phyloP scores from a whole-genome alignment of 2,888 invertebrate species.

The Drosophila maculinotata region DNA sequence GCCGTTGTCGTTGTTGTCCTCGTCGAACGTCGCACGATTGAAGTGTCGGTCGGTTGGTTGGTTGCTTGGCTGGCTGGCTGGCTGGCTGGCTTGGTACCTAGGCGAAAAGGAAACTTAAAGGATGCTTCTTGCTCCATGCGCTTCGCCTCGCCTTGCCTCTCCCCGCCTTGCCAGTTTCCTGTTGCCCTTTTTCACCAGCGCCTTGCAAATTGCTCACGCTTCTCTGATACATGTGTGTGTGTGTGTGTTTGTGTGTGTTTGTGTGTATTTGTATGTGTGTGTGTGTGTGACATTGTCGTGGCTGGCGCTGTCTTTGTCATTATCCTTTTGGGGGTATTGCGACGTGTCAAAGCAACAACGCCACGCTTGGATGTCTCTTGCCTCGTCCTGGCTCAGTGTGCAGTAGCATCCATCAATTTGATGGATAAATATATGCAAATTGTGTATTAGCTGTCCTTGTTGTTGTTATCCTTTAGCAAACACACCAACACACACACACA shows the following conservation, averaged over 20 bases:
- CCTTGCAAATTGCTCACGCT: constrained; percentile 79
- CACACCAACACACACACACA: constrained; percentile 45
- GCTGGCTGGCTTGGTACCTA: constrained; percentile 62
- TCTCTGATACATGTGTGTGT: constrained; percentile 48
- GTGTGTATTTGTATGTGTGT: constrained; percentile 13
- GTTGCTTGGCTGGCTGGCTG: constrained; percentile 31
- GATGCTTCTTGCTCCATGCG: constrained; percentile 49
- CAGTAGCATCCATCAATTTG: constrained; percentile 85
- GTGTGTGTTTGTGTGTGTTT: constrained; percentile 14
- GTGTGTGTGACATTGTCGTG: constrained; percentile 70
- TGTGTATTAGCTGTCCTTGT: constrained; percentile 83
- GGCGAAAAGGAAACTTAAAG: constrained; percentile 80
- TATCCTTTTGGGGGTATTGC: constrained; percentile 82
- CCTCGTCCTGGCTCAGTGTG: constrained; percentile 58
- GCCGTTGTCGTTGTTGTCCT: constrained; percentile 42
- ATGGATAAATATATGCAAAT: constrained; percentile 85
- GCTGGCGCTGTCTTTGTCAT: constrained; percentile 80
- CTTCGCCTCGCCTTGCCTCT: background rate
- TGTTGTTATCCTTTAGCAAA: constrained; percentile 81
- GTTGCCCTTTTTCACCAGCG: constrained; percentile 77
- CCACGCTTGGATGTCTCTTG: constrained; percentile 57
- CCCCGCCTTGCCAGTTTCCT: constrained; percentile 66
- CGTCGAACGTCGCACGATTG: constrained; percentile 78
- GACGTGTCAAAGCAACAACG: constrained; percentile 82
- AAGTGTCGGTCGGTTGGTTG: constrained; percentile 70